These are phyloP conservation scores for Strongylocentrotus purpuratus DNA, from an alignment of 35 echinoderm and acorn worm genomes.

Conservation along the genomic window DNA sequence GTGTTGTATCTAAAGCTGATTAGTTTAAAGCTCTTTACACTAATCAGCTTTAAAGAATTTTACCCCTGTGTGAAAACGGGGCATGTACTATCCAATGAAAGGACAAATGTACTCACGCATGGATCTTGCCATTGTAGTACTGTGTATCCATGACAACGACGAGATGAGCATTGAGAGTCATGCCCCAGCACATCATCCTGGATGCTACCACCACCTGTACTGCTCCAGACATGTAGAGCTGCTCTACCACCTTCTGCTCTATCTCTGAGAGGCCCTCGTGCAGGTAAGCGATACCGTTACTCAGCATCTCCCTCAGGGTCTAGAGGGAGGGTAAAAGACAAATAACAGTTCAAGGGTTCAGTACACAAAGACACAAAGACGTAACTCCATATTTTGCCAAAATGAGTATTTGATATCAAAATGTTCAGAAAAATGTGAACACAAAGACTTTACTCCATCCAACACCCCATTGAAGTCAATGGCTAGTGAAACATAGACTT, in stretches of 20 bases:
- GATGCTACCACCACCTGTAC: constrained; percentile 93
- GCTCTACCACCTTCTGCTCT: constrained; percentile 93
- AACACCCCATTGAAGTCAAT: too few relatives aligned
- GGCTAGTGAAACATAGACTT: too few relatives aligned
- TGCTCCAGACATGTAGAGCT: constrained; percentile 87
- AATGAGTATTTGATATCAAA: too few relatives aligned
- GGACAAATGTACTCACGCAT: constrained; percentile 69
- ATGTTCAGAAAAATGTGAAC: too few relatives aligned
- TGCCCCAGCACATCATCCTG: constrained; percentile 93
- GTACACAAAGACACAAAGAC: too few relatives aligned
- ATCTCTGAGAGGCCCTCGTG: constrained; percentile 93
- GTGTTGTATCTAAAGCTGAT: too few relatives aligned
- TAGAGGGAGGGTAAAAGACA: constrained; percentile 17
- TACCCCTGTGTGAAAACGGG: too few relatives aligned
- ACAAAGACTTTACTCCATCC: too few relatives aligned
- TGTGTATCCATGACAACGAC: constrained; percentile 99
- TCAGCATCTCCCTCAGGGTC: constrained; percentile 93
- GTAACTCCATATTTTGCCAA: too few relatives aligned
- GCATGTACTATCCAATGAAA: neutral
- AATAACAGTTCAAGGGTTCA: too few relatives aligned
- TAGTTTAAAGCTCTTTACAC: too few relatives aligned
- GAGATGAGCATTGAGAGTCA: constrained; percentile 90
- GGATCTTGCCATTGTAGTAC: constrained; percentile 99
- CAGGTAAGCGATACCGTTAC: constrained; percentile 99
- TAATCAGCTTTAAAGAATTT: too few relatives aligned